Evolutionary conservation across 2,797 vertebrate species (phyloP).

Genomic region (Sternotherus odoratus): DNA sequence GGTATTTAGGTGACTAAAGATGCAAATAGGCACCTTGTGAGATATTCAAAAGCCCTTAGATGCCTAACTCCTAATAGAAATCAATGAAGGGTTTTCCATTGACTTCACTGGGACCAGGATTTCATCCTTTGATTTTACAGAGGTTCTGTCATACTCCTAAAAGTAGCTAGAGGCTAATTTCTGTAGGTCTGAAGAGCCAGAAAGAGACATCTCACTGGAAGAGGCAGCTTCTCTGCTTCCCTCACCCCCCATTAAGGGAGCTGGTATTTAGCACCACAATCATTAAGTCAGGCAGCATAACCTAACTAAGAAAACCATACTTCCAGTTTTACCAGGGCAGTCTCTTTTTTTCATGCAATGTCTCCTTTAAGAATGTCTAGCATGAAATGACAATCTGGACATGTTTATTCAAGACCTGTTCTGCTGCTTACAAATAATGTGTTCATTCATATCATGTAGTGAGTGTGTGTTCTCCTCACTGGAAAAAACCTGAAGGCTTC

Average conservation of each 20-base stretch:
- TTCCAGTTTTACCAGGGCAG: not conserved
- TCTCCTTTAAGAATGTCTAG: not conserved
- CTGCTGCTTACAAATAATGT: conserved; percentile 7
- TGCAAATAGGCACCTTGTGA: not conserved
- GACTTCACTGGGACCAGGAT: too few relatives aligned
- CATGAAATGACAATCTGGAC: not conserved
- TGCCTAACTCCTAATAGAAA: not conserved
- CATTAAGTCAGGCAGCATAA: not conserved
- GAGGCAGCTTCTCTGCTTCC: not conserved
- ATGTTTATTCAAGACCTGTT: conserved; percentile 6
- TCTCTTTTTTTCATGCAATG: not conserved
- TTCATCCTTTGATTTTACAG: too few relatives aligned
- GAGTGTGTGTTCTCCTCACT: not conserved
- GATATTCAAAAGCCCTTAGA: not conserved
- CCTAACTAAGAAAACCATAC: not conserved
- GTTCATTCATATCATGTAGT: conserved; percentile 29
- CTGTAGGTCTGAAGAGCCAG: not conserved
- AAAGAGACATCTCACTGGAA: not conserved
- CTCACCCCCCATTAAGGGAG: not conserved
- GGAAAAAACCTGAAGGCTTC: not conserved
- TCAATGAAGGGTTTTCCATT: rapidly evolving
- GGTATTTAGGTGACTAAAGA: not conserved
- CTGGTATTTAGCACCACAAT: not conserved
- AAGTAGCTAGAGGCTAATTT: too few relatives aligned
- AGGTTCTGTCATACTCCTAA: too few relatives aligned